These are phyloP conservation scores for Perdix hodgsoniae DNA, from an alignment of 2,797 vertebrate genomes.

Conservation along the genomic window DNA sequence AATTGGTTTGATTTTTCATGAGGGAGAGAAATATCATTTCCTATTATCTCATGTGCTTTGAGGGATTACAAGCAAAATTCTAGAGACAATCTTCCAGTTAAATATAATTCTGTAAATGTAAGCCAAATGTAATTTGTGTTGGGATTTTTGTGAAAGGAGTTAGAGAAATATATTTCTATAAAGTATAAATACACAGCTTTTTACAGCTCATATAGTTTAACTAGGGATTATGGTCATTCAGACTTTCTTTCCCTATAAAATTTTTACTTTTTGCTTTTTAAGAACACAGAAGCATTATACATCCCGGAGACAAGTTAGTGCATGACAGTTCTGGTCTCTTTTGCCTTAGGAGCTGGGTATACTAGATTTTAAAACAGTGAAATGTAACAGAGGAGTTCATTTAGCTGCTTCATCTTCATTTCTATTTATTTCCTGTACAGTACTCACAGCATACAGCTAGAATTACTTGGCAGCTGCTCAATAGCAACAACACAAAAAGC, in stretches of 20 bases:
- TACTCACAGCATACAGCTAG: neutral
- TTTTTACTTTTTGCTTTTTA: neutral
- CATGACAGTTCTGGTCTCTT: neutral
- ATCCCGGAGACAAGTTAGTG: rapidly evolving
- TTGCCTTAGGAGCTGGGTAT: neutral
- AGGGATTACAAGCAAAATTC: neutral
- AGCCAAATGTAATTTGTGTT: neutral
- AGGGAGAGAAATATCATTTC: neutral
- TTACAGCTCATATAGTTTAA: neutral
- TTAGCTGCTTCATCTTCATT: neutral
- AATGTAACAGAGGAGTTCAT: neutral
- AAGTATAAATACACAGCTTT: neutral
- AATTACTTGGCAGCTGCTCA: neutral
- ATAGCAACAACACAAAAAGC: neutral
- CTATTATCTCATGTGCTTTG: neutral
- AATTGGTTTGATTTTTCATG: neutral
- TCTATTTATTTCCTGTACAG: neutral
- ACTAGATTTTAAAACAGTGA: neutral
- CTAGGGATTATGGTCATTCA: neutral
- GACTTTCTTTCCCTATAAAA: neutral
- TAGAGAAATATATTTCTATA: neutral
- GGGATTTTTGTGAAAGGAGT: neutral
- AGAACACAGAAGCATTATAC: neutral
- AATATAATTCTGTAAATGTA: neutral
- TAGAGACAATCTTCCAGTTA: neutral